Evolutionary conservation across 2,888 invertebrate genomes (phyloP).

Genomic region (Aphodius sticticus): DNA sequence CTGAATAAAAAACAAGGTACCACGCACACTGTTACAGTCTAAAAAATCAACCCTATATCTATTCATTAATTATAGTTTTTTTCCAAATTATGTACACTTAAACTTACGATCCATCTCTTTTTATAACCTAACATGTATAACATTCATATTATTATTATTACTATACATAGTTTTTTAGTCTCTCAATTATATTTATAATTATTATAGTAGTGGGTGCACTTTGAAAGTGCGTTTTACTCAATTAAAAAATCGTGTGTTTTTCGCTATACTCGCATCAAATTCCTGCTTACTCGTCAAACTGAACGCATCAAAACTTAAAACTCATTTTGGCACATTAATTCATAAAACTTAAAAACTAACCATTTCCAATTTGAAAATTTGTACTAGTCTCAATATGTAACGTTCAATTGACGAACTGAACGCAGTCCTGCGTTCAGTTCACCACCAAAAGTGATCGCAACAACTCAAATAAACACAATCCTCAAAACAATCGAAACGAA

Average conservation of each 20-base stretch:
- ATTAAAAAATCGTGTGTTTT: background rate
- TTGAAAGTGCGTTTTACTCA: slow-evolving; percentile 53
- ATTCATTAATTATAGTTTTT: slow-evolving; percentile 29
- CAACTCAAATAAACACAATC: too few relatives aligned
- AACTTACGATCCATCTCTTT: slow-evolving; percentile 29
- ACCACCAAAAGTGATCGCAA: too few relatives aligned
- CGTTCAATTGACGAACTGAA: background rate
- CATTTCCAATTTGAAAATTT: slow-evolving; percentile 13
- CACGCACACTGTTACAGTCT: slow-evolving; percentile 33
- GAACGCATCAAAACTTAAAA: slow-evolving; percentile 46
- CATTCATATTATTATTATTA: slow-evolving; percentile 44
- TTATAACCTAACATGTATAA: slow-evolving; percentile 45
- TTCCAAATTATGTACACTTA: slow-evolving; percentile 34
- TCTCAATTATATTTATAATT: background rate
- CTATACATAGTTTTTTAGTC: slow-evolving; percentile 41
- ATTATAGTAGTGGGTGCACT: slow-evolving; percentile 46
- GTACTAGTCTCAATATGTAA: slow-evolving; percentile 14
- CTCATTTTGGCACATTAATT: slow-evolving; percentile 44
- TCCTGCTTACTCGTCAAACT: slow-evolving; percentile 34
- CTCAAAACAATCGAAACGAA: too few relatives aligned
- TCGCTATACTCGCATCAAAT: background rate
- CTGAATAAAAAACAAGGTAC: background rate
- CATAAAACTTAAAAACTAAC: background rate
- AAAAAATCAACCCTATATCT: slow-evolving; percentile 35
- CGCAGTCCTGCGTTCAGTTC: too few relatives aligned